These are phyloP conservation scores for Eublepharis macularius DNA, from an alignment of 2,113 vertebrate species.

Conservation along the genomic window DNA sequence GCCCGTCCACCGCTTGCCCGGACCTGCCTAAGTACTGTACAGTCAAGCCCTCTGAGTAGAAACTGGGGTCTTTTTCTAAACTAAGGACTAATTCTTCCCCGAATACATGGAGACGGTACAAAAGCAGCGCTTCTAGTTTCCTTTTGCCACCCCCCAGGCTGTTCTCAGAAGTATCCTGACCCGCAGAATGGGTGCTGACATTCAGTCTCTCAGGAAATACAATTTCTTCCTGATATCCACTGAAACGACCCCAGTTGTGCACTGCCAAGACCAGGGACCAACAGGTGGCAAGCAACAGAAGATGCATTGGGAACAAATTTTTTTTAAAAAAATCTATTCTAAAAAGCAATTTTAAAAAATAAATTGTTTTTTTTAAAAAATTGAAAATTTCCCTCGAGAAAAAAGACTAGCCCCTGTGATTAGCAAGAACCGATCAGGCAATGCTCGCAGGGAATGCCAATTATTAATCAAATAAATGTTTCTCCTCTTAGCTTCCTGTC, in stretches of 20 bases:
- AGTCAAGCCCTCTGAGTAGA: slow-evolving; percentile 63
- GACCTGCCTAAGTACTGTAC: slow-evolving; percentile 69
- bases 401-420: neutral
- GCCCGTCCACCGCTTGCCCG: slow-evolving; percentile 35
- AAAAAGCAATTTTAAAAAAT: no score
- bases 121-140: slow-evolving; percentile 29
- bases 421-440: neutral
- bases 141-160: slow-evolving; percentile 14
- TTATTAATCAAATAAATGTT: neutral
- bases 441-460: neutral
- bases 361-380: no score
- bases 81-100: slow-evolving; percentile 62
- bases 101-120: slow-evolving; percentile 57
- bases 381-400: neutral
- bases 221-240: slow-evolving; percentile 65
- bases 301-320: neutral
- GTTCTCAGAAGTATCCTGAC: neutral
- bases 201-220: slow-evolving; percentile 72
- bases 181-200: neutral
- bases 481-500: neutral
- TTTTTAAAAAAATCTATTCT: no score
- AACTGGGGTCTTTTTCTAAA: slow-evolving; percentile 67
- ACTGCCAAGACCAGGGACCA: slow-evolving; percentile 25
- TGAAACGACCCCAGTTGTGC: slow-evolving; percentile 25
- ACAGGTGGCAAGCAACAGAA: slow-evolving; percentile 34